Conservation (phyloP, 2,797 vertebrate species). For the Chanos chanos region DNA sequence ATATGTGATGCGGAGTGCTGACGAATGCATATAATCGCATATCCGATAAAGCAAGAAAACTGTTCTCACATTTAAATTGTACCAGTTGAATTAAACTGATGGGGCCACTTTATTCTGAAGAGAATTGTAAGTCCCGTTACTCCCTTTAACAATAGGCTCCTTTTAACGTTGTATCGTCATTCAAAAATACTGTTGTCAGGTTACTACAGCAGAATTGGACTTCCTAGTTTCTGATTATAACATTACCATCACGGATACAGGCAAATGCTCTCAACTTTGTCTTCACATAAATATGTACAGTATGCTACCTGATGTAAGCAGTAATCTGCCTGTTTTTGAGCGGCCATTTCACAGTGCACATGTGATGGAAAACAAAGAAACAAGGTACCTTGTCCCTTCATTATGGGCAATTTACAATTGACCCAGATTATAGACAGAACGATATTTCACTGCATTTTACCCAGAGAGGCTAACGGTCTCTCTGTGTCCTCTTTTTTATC, state of each 20-base stretch:
- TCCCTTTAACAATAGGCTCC: slow-evolving; percentile 30
- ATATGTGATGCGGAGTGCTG: slow-evolving; percentile 59
- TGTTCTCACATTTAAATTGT: slow-evolving; percentile 48
- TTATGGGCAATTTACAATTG: too few relatives aligned
- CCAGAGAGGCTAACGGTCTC: too few relatives aligned
- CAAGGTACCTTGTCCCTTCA: slow-evolving; percentile 4
- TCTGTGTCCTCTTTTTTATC: too few relatives aligned
- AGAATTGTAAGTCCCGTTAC: slow-evolving; percentile 32
- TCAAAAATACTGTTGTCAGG: slow-evolving; percentile 53
- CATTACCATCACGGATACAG: slow-evolving; percentile 49
- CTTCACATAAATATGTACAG: slow-evolving; percentile 33
- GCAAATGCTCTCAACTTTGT: slow-evolving; percentile 44
- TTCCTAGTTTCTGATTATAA: slow-evolving; percentile 46
- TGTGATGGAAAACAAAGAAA: slow-evolving; percentile 50
- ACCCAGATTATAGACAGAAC: too few relatives aligned
- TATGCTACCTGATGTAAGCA: slow-evolving; percentile 47
- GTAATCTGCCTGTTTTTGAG: slow-evolving; percentile 49
- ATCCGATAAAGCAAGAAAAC: slow-evolving; percentile 34
- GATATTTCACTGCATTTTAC: too few relatives aligned
- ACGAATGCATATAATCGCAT: slow-evolving; percentile 53
- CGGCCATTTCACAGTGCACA: slow-evolving; percentile 44
- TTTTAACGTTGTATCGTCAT: slow-evolving; percentile 49
- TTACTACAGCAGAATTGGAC: slow-evolving; percentile 40
- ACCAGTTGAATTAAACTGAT: slow-evolving; percentile 52
- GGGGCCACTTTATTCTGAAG: slow-evolving; percentile 67